Percentiles rank a stretch among this genome's conserved stretches.
Evolutionary conservation across 2,797 vertebrate species (phyloP).

Genomic region (Staurois parvus): DNA sequence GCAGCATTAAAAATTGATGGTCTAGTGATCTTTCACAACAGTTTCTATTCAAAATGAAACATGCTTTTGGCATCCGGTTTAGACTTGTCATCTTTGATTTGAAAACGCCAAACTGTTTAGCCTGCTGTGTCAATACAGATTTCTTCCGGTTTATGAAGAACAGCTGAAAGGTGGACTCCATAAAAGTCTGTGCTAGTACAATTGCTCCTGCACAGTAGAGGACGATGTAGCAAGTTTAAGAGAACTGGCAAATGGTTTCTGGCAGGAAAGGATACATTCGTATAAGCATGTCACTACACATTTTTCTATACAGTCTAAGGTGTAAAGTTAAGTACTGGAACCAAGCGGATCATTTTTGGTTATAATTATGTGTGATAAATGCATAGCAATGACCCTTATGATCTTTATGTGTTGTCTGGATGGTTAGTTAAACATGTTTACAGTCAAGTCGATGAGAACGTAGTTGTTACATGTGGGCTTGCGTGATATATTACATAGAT

Average conservation of each 20-base stretch:
- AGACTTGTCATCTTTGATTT: conserved; percentile 66
- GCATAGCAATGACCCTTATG: not conserved
- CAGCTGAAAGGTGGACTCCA: conserved; percentile 45
- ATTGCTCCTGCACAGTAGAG: not conserved
- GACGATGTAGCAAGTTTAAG: conserved; percentile 14
- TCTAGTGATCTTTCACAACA: conserved; percentile 64
- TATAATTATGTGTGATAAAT: conserved; percentile 4
- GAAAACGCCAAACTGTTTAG: conserved; percentile 55
- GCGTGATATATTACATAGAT: not conserved
- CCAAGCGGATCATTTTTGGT: conserved; percentile 8
- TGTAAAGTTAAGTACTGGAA: conserved; percentile 33
- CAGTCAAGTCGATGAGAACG: not conserved
- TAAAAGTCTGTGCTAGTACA: not conserved
- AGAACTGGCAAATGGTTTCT: conserved; percentile 41
- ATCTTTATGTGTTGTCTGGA: not conserved
- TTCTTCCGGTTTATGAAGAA: conserved; percentile 58
- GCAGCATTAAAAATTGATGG: conserved; percentile 66
- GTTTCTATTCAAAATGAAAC: conserved; percentile 64
- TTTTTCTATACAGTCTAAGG: conserved; percentile 8
- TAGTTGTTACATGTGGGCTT: not conserved
- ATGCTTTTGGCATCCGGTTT: conserved; percentile 64
- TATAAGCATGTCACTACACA: conserved; percentile 22
- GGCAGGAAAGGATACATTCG: conserved; percentile 15
- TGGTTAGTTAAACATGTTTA: conserved; percentile 5
- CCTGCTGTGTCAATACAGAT: conserved; percentile 53